Base-by-base conservation (phyloP, 64 coral and sea anemone genomes). In the Montipora foliosa region DNA sequence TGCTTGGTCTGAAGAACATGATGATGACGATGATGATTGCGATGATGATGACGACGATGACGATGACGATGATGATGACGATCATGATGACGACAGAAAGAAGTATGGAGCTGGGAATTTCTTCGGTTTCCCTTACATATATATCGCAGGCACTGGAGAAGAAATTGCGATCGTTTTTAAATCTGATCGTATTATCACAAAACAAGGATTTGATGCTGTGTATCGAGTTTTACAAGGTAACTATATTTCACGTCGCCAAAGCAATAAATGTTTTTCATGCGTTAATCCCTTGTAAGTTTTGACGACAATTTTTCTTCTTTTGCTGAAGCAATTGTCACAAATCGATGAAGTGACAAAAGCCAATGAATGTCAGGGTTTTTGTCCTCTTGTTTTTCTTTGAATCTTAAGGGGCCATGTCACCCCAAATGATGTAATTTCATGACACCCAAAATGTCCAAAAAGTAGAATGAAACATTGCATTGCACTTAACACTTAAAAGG, bases 181-280 rank as follows among this genome's bases (percentile, higher is more conserved):
- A 50, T 86, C 82, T 9, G 82, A 86, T 66, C 17, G 46, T 29
- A 86, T 86, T 4, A 86, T 86, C 66, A 72, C 82, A 8, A 71
- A 46, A 14, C 67, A 49, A 72, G 82, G 82, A 22, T 86, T 86
- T 48, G 46, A 86, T 24, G 82, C 66, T 2, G 45, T 21, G 46
- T 86, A 86, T 5, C 62, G 8, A 11, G 46, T 86, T 51, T 69
- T 86, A 19, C 82, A 51, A 86, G 66, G 64, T 86, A 67, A 86
- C 45, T 17, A 16, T 29, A 9, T 53, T 80, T 80, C 49, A 80
- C 29, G 37, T 37, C 37, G 37, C 37, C 37, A 37, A 37, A 37
- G 37, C 37, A 37, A 37, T 37, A 37, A 37, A 37, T 2, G 37
- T 37, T 37, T 37, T 37, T 37, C 37, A 37, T 37, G 37, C 37